Conservation (phyloP, 1,140 invertebrate genomes). For the Homarus americanus region DNA sequence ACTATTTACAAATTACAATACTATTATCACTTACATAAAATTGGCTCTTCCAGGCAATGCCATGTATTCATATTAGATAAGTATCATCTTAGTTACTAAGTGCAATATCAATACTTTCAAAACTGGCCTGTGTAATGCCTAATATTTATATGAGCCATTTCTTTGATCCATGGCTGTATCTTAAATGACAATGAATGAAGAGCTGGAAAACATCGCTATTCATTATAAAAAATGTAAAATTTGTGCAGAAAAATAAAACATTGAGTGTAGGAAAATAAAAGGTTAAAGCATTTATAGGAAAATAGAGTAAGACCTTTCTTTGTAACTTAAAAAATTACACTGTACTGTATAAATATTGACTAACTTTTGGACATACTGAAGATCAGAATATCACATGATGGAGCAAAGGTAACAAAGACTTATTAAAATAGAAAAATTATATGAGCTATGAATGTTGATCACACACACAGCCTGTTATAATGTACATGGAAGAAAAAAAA, state of each 20-base stretch:
- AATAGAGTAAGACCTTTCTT: neutral
- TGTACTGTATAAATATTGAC: neutral
- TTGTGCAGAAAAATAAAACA: neutral
- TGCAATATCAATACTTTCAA: constrained; percentile 1
- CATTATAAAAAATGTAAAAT: neutral
- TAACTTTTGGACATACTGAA: neutral
- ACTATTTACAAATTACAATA: constrained; percentile 6
- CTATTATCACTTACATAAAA: constrained; percentile 12
- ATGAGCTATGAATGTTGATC: neutral
- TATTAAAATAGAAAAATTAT: neutral
- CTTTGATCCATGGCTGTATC: neutral
- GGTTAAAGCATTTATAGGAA: neutral
- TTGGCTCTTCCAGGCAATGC: neutral
- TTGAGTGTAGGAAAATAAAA: neutral
- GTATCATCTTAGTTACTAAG: neutral
- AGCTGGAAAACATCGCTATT: neutral
- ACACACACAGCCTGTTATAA: neutral
- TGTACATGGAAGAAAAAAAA: neutral
- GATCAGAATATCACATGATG: neutral
- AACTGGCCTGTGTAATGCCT: constrained; percentile 17
- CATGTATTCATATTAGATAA: neutral
- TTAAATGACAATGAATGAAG: neutral
- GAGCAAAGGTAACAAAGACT: neutral
- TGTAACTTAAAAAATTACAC: neutral
- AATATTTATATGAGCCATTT: neutral